A percentile compares a stretch with the other conserved stretches of the same genome.
Evolutionary conservation across 2,113 vertebrate species (phyloP).

Genomic region (Sphaerodactylus townsendi): DNA sequence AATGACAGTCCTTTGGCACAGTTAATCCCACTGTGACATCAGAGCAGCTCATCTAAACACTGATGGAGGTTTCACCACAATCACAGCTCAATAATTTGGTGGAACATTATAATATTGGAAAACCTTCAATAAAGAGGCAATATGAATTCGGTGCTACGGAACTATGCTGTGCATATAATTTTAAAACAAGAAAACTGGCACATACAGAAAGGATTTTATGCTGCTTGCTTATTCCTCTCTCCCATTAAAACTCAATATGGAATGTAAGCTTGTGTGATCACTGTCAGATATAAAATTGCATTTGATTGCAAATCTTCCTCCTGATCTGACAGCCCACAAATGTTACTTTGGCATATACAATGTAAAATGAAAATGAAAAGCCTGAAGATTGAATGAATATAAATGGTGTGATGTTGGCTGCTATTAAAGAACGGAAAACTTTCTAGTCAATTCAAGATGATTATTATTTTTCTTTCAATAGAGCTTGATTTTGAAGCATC

Average conservation of each 20-base stretch:
- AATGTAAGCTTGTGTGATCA: background rate
- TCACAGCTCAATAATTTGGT: background rate
- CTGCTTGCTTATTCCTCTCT: background rate
- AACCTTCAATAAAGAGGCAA: background rate
- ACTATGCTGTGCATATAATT: background rate
- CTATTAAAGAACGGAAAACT: slow-evolving; percentile 13
- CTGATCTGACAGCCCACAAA: slow-evolving; percentile 14
- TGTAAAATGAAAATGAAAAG: slow-evolving; percentile 37
- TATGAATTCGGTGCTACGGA: background rate
- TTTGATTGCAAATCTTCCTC: slow-evolving; percentile 25
- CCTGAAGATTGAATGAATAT: slow-evolving; percentile 11
- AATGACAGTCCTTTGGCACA: background rate
- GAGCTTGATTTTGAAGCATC: background rate
- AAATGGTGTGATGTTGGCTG: background rate
- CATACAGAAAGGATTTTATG: background rate
- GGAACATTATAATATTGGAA: background rate
- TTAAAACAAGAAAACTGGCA: background rate
- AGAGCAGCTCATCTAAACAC: background rate
- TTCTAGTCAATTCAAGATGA: slow-evolving; percentile 5
- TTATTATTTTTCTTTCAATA: background rate
- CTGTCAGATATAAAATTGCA: background rate
- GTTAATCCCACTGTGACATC: background rate
- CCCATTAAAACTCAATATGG: background rate
- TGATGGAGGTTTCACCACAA: background rate
- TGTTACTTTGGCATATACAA: background rate